Conservation (phyloP, 2,797 vertebrate genomes). For the Helostoma temminkii region DNA sequence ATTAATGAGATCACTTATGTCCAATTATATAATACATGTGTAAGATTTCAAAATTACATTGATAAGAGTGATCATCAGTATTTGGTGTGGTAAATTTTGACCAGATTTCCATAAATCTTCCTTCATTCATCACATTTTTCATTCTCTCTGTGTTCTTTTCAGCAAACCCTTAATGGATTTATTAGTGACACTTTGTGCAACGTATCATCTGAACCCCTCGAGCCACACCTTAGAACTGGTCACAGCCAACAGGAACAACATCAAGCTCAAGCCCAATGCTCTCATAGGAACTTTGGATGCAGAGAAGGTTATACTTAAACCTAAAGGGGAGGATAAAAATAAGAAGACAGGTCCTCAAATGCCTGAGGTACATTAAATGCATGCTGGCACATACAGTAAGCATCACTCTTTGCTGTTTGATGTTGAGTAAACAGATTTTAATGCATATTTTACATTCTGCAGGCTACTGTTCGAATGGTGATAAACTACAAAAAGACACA, state of each 20-base stretch:
- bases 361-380: constrained; percentile 88
- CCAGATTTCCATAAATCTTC: background rate
- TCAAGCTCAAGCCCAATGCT: constrained; percentile 95
- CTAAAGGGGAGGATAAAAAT: constrained; percentile 90
- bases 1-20: background rate
- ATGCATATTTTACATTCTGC: constrained; percentile 49
- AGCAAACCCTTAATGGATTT: constrained; percentile 98
- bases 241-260: constrained; percentile 87
- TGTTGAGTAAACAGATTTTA: background rate
- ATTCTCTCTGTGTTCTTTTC: constrained; percentile 51
- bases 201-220: constrained; percentile 96
- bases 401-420: background rate
- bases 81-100: background rate
- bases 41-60: background rate
- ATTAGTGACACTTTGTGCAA: constrained; percentile 92
- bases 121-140: background rate
- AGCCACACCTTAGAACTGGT: constrained; percentile 92
- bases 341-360: constrained; percentile 90
- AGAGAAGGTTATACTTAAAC: constrained; percentile 92
- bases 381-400: background rate
- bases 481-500: constrained; percentile 97
- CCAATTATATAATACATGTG: background rate
- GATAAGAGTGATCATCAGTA: background rate
- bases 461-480: constrained; percentile 96
- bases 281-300: constrained; percentile 92